A percentile compares a stretch with the other conserved stretches of the same genome.
Conservation (phyloP, 2,797 vertebrate species). For the Falco concolor region DNA sequence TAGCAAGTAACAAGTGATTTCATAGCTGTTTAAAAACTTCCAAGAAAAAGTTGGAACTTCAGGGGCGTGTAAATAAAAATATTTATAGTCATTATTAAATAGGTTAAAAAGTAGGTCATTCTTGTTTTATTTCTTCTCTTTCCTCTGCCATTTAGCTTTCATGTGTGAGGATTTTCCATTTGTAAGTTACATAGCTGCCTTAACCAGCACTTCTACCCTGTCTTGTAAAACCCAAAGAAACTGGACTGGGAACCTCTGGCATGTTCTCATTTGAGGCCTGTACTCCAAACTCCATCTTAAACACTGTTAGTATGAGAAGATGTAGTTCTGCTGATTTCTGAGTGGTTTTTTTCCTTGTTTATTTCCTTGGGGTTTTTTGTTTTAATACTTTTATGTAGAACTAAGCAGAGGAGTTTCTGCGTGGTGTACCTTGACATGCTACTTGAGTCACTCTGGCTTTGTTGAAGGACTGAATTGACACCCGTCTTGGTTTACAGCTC, state of each 20-base stretch:
- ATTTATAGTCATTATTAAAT: neutral
- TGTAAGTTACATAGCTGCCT: neutral
- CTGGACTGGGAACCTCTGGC: neutral
- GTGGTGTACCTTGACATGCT: neutral
- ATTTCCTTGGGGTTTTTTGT: neutral
- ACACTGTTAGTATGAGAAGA: neutral
- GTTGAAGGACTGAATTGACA: neutral
- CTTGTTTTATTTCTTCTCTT: neutral
- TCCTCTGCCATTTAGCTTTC: neutral
- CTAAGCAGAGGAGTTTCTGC: neutral
- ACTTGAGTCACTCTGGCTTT: neutral
- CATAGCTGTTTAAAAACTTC: neutral
- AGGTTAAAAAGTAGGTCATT: neutral
- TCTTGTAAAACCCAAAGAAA: neutral
- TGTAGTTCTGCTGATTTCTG: neutral
- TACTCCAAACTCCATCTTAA: neutral
- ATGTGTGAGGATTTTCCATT: neutral
- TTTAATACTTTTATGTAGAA: neutral
- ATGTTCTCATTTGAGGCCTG: neutral
- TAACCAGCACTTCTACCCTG: neutral
- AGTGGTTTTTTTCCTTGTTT: rapidly evolving
- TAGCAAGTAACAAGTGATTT: neutral
- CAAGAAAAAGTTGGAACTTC: neutral
- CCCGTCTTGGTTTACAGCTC: neutral
- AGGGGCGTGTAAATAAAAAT: neutral